Percentiles rank a stretch among this genome's conserved stretches.
Conservation (phyloP, 2,797 vertebrate species). For the Anguilla megastoma region DNA sequence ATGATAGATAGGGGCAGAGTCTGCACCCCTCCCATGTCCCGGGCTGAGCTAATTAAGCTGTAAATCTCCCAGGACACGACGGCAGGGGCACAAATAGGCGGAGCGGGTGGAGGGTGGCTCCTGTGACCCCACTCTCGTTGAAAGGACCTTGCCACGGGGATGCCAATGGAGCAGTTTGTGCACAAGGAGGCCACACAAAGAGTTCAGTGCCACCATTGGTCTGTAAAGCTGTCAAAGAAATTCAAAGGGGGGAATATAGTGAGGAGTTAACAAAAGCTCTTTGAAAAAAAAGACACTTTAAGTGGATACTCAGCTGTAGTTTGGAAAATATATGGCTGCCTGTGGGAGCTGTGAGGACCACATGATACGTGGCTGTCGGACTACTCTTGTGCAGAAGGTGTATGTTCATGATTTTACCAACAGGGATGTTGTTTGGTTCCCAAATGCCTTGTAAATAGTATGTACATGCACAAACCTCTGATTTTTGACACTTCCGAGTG, state of each 20-base stretch:
- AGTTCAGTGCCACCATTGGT: slow-evolving; percentile 42
- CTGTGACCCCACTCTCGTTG: slow-evolving; percentile 55
- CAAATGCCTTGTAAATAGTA: not conserved
- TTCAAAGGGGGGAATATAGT: slow-evolving; percentile 46
- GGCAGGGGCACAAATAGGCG: not conserved
- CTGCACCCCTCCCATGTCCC: slow-evolving; percentile 36
- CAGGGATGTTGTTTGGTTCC: not conserved
- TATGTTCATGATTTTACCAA: not conserved
- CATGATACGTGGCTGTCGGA: not conserved
- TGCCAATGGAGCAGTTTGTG: slow-evolving; percentile 16
- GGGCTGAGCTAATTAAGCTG: slow-evolving; percentile 54
- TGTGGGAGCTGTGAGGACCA: not conserved
- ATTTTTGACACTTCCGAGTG: not conserved
- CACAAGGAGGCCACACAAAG: slow-evolving; percentile 45
- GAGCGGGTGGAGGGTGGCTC: not conserved
- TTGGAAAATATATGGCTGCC: slow-evolving; percentile 23
- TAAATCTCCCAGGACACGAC: slow-evolving; percentile 58
- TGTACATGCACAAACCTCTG: not conserved
- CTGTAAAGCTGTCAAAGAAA: slow-evolving; percentile 49
- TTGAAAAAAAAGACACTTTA: not conserved
- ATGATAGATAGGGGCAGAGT: slow-evolving; percentile 56
- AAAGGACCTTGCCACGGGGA: slow-evolving; percentile 48
- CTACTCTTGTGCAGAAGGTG: not conserved
- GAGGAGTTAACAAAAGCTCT: not conserved
- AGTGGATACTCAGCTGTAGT: not conserved